Conservation (phyloP, 2,113 vertebrate genomes). For the Isichthys henryi region DNA sequence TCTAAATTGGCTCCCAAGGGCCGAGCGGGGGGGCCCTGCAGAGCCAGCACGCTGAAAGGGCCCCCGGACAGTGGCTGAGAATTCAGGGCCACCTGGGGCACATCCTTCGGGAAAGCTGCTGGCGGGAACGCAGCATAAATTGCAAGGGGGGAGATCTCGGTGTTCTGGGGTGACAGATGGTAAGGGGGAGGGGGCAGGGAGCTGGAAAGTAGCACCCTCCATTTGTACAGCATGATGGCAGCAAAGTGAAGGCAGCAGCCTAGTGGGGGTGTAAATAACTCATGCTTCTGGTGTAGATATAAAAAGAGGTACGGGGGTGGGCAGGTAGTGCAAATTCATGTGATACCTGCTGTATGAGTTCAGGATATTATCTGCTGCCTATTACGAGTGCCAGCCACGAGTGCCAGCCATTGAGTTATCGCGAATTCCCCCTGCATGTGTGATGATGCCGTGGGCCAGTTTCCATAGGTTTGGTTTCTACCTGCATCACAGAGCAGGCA, state of each 20-base stretch:
- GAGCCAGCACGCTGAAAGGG: neutral
- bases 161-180: neutral
- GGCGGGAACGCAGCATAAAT: neutral
- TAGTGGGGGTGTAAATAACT: neutral
- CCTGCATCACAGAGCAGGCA: conserved; percentile 23
- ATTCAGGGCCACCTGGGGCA: conserved; percentile 7
- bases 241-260: neutral
- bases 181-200: neutral
- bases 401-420: neutral
- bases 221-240: neutral
- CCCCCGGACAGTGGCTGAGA: neutral
- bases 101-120: neutral
- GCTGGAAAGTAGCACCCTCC: neutral
- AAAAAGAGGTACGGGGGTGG: neutral
- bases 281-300: neutral
- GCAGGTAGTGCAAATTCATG: neutral
- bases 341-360: neutral
- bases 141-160: neutral
- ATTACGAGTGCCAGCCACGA: neutral
- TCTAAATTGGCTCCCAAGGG: neutral
- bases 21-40: neutral
- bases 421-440: neutral
- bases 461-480: neutral
- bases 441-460: neutral
- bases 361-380: neutral